Percentiles rank a stretch among this genome's conserved stretches.
Conservation (phyloP, 2,797 vertebrate species). For the Anas capensis region DNA sequence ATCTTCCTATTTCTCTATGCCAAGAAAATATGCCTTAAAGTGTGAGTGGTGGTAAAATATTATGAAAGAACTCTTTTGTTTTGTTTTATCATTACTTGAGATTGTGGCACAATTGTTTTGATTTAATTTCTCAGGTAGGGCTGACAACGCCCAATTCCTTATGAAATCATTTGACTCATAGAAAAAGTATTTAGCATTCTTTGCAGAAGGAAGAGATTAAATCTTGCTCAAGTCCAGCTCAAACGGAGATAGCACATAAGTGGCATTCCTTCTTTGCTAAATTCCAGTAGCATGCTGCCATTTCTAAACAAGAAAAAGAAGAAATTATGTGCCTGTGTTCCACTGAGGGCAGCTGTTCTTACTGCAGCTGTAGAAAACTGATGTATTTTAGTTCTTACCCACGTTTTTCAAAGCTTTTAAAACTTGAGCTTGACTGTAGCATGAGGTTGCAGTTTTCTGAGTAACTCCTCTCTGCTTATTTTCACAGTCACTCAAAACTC, state of each 20-base stretch:
- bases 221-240: neutral
- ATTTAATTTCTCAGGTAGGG: neutral
- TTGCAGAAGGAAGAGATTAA: neutral
- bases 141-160: neutral
- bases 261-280: neutral
- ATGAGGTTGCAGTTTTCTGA: neutral
- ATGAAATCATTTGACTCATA: neutral
- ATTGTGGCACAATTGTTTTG: neutral
- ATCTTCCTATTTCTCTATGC: neutral
- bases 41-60: neutral
- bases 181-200: neutral
- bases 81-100: neutral
- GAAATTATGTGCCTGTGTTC: neutral
- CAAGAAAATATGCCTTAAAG: neutral
- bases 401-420: neutral
- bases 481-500: neutral
- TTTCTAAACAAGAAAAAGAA: neutral
- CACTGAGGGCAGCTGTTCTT: neutral
- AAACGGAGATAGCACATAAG: neutral
- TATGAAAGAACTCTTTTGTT: neutral
- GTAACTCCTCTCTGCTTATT: neutral
- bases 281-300: neutral
- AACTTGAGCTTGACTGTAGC: neutral
- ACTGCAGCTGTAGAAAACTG: neutral
- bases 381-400: neutral